Percentiles rank a stretch among this genome's conserved stretches.
phyloP scores from a whole-genome alignment of 2,888 invertebrate genomes.

The Campopleginae sp. region DNA sequence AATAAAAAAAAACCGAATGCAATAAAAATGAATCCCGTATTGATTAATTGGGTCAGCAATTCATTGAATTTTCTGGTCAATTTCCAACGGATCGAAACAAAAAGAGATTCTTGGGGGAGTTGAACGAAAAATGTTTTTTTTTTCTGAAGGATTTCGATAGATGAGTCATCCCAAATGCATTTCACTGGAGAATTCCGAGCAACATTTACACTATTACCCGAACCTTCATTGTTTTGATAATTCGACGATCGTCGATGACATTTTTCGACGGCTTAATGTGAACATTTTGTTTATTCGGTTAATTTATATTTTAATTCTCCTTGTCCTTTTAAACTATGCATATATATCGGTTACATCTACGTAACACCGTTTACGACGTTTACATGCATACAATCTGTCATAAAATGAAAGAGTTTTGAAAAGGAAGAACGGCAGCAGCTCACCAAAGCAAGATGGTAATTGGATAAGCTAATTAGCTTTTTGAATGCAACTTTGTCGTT shows the following conservation, averaged over 20 bases:
- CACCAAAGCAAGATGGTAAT: slow-evolving; percentile 72
- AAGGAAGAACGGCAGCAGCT: slow-evolving; percentile 18
- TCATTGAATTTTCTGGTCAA: slow-evolving; percentile 29
- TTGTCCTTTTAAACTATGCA: neutral
- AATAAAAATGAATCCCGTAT: slow-evolving; percentile 22
- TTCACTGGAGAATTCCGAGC: neutral
- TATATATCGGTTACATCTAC: neutral
- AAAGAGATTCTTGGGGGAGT: neutral
- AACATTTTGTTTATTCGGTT: neutral
- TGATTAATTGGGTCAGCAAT: slow-evolving; percentile 32
- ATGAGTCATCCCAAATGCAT: slow-evolving; percentile 51
- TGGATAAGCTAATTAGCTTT: slow-evolving; percentile 80
- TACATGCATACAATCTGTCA: slow-evolving; percentile 20
- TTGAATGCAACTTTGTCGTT: slow-evolving; percentile 77
- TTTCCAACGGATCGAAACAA: slow-evolving; percentile 24
- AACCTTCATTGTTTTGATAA: neutral
- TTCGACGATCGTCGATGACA: slow-evolving; percentile 14
- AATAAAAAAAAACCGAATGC: slow-evolving; percentile 5
- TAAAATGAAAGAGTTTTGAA: neutral
- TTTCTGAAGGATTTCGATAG: slow-evolving; percentile 43
- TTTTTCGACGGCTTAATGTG: neutral
- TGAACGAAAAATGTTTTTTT: slow-evolving; percentile 17
- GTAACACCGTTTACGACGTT: neutral
- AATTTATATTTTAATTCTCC: neutral
- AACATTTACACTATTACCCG: neutral